Base-by-base conservation (phyloP, 2,113 vertebrate genomes). In the Grallaria varia region DNA sequence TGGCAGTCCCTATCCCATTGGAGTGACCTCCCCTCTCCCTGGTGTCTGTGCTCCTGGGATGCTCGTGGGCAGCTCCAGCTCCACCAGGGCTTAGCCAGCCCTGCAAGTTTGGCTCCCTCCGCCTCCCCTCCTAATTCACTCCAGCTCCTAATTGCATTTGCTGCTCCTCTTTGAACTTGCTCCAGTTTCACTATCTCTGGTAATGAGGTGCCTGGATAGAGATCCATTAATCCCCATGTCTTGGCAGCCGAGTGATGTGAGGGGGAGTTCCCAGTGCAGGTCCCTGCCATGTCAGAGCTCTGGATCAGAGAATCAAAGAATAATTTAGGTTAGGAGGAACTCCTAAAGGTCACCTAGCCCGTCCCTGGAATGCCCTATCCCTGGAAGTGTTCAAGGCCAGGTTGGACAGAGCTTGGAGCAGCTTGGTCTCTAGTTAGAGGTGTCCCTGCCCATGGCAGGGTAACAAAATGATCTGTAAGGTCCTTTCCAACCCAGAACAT, bases 161-260 rank as follows among this genome's bases (percentile, higher is more conserved):
- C 89, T 95, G 91, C 94, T 95, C 2, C 49, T 72, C 92, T 97
- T 96, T 95, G 93, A 94, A 89, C 91, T 84, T 40, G 76, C 93
- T 97, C 93, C 93, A 95, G 89, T 91, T 94, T 78, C 76, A 22
- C 93, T 95, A 87, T 95, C 94, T 93, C 89, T 81, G 69, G 76
- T 92, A 91, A 94, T 49, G 91, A 95, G 80, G 86, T 97, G 86
- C 83, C 73, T 71, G 66, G 93, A 91, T 92, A 53, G 93, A 67
- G 58, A 52, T 33, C 49, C 74, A 78, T 91, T 77, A 72, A 95
- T 94, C 84, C 91, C 21, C 0, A 0, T 55, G 88, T 76, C 68
- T 86, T 83, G 88, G 95, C 90, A 92, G 58, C 25, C 5, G 63
- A 40, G 30, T 3, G 8, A 28, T 0, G 4, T 55, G 83, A 75